Conservation (phyloP, 23 tunicate genomes). For the Halocynthia aurantium region DNA sequence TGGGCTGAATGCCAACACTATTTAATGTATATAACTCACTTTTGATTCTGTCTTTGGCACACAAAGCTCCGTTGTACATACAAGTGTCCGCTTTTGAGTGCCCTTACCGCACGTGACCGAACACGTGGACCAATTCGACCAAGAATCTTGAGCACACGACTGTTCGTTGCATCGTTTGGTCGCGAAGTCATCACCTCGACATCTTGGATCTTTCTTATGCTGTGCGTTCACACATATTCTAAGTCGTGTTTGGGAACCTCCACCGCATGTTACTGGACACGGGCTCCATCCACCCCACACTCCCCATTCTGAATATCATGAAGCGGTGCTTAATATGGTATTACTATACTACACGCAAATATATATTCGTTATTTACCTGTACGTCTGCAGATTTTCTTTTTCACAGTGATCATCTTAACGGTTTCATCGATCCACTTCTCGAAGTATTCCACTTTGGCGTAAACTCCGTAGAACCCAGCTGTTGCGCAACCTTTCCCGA, state of each 20-base stretch:
- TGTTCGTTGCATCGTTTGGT: too few species aligned
- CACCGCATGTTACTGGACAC: constrained; percentile 47
- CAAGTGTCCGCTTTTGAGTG: background rate
- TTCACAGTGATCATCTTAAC: constrained; percentile 7
- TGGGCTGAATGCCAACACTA: too few species aligned
- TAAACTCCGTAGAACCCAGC: constrained; percentile 66
- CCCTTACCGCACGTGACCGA: constrained; percentile 24
- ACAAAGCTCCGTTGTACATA: too few species aligned
- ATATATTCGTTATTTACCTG: constrained; percentile 3
- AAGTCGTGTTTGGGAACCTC: constrained; percentile 8
- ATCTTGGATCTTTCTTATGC: constrained; percentile 36
- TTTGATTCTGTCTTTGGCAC: too few species aligned
- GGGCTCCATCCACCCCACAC: constrained; percentile 30
- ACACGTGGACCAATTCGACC: constrained; percentile 6
- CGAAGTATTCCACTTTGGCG: constrained; percentile 52
- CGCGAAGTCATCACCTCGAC: background rate
- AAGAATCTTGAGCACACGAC: background rate
- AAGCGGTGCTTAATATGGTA: too few species aligned
- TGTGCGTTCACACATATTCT: constrained; percentile 38
- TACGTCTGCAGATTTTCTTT: constrained; percentile 17
- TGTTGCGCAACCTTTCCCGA: constrained; percentile 64
- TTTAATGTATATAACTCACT: too few species aligned
- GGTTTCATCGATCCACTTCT: constrained; percentile 43
- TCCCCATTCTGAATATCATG: constrained; percentile 8
- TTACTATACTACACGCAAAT: too few species aligned